Evolutionary conservation across 2,797 vertebrate species (phyloP), one percentile per base, ranked within the genome.

Genomic region (Malacoctenus gilli): DNA sequence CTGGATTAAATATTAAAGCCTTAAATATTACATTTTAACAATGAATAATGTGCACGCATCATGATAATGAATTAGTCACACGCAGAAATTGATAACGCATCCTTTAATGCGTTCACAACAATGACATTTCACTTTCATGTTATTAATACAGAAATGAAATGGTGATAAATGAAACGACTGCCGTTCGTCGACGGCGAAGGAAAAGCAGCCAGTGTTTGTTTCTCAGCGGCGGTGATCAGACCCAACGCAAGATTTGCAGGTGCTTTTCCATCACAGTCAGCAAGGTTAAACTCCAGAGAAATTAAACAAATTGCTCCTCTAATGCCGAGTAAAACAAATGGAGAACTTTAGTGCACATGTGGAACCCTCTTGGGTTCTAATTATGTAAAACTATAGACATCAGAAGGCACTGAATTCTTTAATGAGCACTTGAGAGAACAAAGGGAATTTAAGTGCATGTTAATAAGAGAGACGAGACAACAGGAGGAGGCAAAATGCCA

Each of bases 381-480:
- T 93, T 93, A 92, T 92, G 89, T 89, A 92, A 92, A 92, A 91
- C 91, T 90, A 90, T 89, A 91, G 89, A 92, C 87, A 89, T 92
- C 87, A 89, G 89, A 92, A 90, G 87, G 83, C 85, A 88, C 86
- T 86, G 87, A 89, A 91, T 91, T 91, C 83, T 83, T 91, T 92
- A 93, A 91, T 92, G 91, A 92, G 88, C 79, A 85, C 91, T 90
- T 89, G 90, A 89, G 90, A 91, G 90, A 91, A 92, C 89, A 91
- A 92, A 91, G 89, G 89, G 89, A 91, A 92, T 91, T 90, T 91
- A 91, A 91, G 86, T 89, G 87, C 87, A 91, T 91, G 87, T 91
- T 92, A 92, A 92, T 91, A 91, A 91, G 86, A 82, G 71, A 82
- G 85, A 76, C 81, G 73, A 91, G 86, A 89, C 87, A 89, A 91